Percentiles rank a stretch among this genome's conserved stretches.
Evolutionary conservation across 2,888 invertebrate species (phyloP).

Genomic region (Chaetogeoica ovagalla): DNA sequence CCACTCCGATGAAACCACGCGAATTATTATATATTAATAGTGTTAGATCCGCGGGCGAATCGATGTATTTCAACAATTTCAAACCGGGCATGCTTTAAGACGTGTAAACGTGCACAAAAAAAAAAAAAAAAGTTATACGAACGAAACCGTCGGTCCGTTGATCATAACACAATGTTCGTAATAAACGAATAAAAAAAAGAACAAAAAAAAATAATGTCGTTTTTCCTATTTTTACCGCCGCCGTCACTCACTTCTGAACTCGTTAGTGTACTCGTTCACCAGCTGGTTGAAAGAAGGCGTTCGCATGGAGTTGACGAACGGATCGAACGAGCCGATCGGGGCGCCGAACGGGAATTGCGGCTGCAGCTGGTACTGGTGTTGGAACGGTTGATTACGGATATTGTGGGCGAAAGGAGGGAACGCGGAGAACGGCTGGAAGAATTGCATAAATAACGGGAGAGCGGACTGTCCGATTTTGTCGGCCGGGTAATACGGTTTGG

Average conservation of each 20-base stretch:
- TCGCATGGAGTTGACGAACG: conserved; percentile 2
- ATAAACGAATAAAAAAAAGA: no score
- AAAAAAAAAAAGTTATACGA: no score
- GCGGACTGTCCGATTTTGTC: not conserved
- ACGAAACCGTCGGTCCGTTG: no score
- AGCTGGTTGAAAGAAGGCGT: conserved; percentile 2
- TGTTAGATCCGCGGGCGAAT: no score
- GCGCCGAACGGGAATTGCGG: not conserved
- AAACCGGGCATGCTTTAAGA: no score
- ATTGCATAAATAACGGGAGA: conserved; percentile 12
- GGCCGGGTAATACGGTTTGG: not conserved
- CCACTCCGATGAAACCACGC: no score
- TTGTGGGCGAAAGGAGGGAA: not conserved
- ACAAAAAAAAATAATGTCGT: no score
- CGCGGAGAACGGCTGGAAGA: conserved; percentile 5
- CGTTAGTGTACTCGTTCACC: conserved; percentile 39
- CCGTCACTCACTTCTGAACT: conserved; percentile 34
- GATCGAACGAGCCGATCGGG: not conserved
- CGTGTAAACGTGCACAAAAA: no score
- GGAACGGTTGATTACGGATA: not conserved
- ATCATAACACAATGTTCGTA: no score
- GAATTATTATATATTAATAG: no score
- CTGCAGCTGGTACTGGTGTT: not conserved
- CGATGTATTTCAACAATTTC: no score
- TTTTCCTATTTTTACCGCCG: no score